A percentile compares a stretch with the other conserved stretches of the same genome.
phyloP scores from a whole-genome alignment of 2,113 vertebrate species.

The Notarius quadriscutis region DNA sequence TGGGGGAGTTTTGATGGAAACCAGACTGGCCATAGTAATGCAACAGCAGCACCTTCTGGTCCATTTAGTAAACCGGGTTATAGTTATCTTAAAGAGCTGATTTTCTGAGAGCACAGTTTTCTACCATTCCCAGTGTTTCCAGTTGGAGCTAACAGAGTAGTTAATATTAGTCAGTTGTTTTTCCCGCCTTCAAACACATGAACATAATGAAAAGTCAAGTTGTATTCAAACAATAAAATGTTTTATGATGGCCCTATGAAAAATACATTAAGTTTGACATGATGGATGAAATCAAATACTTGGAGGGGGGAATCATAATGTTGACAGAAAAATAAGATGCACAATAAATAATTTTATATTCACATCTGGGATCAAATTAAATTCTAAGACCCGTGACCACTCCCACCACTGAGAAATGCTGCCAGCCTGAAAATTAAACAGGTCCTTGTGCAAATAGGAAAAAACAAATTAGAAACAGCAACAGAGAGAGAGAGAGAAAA shows the following conservation, averaged over 20 bases:
- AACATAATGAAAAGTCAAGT: neutral
- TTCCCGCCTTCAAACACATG: neutral
- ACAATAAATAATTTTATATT: neutral
- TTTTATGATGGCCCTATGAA: neutral
- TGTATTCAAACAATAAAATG: neutral
- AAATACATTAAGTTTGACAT: neutral
- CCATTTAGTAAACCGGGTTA: neutral
- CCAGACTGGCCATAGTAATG: neutral
- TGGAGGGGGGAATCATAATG: neutral
- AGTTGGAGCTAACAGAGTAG: neutral
- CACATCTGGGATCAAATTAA: neutral
- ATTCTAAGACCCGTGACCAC: neutral
- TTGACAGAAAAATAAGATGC: neutral
- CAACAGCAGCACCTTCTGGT: slow-evolving; percentile 57
- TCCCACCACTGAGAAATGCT: neutral
- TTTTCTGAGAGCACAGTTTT: neutral
- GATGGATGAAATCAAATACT: neutral
- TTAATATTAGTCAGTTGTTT: neutral
- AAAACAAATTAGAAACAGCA: neutral
- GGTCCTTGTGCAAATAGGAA: neutral
- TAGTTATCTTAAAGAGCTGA: neutral
- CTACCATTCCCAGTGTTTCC: neutral
- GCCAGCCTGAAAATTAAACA: neutral
- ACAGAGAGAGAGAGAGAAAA: neutral
- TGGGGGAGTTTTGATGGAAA: neutral